Evolutionary conservation across 1,140 invertebrate genomes (phyloP).

Genomic region (Druon quercuslanigerum): DNA sequence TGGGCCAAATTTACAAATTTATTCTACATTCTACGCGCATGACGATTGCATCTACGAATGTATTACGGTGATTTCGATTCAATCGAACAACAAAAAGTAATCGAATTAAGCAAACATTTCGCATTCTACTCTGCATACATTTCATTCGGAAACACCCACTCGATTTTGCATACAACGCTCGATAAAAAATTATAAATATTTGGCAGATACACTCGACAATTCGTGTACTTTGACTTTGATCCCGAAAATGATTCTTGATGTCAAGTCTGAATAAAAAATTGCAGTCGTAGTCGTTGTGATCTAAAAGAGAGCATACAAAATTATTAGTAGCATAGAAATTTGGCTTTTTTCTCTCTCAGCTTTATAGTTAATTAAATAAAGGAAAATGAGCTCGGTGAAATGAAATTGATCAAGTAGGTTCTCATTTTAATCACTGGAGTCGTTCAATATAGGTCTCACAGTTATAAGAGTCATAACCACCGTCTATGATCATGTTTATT

Average conservation of each 20-base stretch:
- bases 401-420: too few species aligned
- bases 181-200: constrained; percentile 31
- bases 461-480: constrained; percentile 21
- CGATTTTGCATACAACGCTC: constrained; percentile 14
- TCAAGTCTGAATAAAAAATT: not conserved
- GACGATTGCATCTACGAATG: constrained; percentile 2
- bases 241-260: constrained; percentile 25
- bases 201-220: not conserved
- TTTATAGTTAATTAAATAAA: not conserved
- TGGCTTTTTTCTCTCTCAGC: constrained; percentile 10
- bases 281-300: not conserved
- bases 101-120: constrained; percentile 1
- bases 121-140: not conserved
- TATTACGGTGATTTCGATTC: constrained; percentile 8
- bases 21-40: constrained; percentile 13
- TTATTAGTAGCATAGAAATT: constrained; percentile 18
- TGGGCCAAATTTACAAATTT: constrained; percentile 9
- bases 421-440: not conserved
- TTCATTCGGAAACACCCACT: constrained; percentile 2
- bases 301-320: not conserved
- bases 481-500: constrained; percentile 15
- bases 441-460: not conserved
- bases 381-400: not conserved
- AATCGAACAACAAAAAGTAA: constrained; percentile 17
- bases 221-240: not conserved